Evolutionary conservation across 92 coral and sea anemone genomes (phyloP).

Genomic region (Chrysogorgia sp.): DNA sequence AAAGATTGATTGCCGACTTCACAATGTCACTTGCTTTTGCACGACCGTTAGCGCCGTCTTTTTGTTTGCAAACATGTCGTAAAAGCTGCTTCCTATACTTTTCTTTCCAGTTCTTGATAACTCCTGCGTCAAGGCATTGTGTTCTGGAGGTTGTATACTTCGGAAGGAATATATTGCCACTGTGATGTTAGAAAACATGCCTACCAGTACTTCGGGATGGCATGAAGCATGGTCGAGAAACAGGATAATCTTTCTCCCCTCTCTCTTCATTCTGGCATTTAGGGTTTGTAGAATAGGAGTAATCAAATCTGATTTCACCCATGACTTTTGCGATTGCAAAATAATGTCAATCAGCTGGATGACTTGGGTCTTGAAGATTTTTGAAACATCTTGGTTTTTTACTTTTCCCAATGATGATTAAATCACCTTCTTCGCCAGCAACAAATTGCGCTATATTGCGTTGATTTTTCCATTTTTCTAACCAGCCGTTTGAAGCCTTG

Average conservation of each 20-base stretch:
- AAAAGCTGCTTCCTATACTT: no score
- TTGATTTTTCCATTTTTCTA: no score
- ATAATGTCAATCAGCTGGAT: constrained; percentile 2
- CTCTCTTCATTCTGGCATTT: background rate
- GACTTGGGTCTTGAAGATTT: constrained; percentile 13
- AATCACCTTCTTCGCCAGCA: no score
- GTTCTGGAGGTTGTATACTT: constrained; percentile 15
- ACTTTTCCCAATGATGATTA: constrained; percentile 20
- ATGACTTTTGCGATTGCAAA: no score
- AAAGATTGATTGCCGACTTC: no score
- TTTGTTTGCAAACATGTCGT: no score
- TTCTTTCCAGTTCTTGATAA: no score
- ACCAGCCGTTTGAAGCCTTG: no score
- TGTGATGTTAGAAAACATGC: constrained; percentile 9
- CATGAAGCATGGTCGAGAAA: constrained; percentile 29
- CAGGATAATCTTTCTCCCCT: constrained; percentile 6
- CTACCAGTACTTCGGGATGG: background rate
- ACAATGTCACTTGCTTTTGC: no score
- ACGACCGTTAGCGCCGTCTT: no score
- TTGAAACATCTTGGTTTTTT: constrained; percentile 15
- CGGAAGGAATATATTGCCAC: constrained; percentile 6
- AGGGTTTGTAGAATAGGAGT: background rate
- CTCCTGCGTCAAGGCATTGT: background rate
- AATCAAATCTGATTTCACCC: no score
- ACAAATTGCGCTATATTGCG: no score